Base-by-base conservation (phyloP, 1,140 invertebrate genomes). In the Luehdorfia chinensis region DNA sequence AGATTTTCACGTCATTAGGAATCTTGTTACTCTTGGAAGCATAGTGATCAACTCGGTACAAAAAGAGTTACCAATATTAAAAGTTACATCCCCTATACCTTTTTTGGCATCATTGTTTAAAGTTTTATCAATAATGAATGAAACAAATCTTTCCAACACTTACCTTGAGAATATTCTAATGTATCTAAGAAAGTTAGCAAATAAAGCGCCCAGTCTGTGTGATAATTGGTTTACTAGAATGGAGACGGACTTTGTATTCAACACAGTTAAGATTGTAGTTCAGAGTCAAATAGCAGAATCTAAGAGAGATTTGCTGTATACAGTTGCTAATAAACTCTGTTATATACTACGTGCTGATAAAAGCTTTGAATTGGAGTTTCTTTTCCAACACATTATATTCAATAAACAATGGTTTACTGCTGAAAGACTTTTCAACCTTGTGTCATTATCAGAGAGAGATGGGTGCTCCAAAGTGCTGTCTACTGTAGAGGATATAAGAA, bases 181-280 rank as follows among this genome's bases (percentile, higher is more conserved):
- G 3, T 84, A 84, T 59, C 51, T 78, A 46, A 73, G 55, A 36
- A 83, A 60, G 13, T 32, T 83, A 8, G 61, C 61, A 16, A 70
- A 71, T 19, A 86, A 47, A 74, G 64, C 57, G 13, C 80, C 64
- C 37, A 66, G 49, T 77, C 64, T 89, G 5, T 84, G 62, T 33
- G 76, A 77, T 25, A 89, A 89, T 61, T 90, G 89, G 89, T 90
- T 90, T 61, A 87, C 88, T 1, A 87, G 87, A 72, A 80, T 88
- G 39, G 89, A 90, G 78, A 81, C 72, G n/a, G 66, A 84, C 28
- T 76, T 90, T 15, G 50, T 90, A 3, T 84, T 85, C 50, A 86
- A 81, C 56, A 61, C 87, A 28, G 64, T 90, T 19, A 87, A 79
- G 61, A 65, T 88, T 18, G 67, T 84, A 1, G 52, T 75, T 18